phyloP scores from a whole-genome alignment of 2,797 vertebrate species.

The Rhinichthys osculus region DNA sequence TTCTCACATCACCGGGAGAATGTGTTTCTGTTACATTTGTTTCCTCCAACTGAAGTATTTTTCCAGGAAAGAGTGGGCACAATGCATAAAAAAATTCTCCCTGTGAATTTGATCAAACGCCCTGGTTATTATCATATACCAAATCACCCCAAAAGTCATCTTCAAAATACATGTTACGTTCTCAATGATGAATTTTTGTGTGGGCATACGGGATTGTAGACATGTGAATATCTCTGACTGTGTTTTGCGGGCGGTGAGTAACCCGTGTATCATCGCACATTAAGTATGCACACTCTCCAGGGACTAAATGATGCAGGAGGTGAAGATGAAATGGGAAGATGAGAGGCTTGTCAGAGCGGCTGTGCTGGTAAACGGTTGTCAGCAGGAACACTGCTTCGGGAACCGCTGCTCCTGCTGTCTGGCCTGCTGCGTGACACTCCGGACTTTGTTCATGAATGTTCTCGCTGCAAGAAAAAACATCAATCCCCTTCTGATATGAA shows the following conservation, averaged over 20 bases:
- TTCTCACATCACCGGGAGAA: background rate
- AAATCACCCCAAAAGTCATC: background rate
- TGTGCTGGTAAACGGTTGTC: conserved; percentile 37
- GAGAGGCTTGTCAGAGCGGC: conserved; percentile 17
- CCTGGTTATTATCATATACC: background rate
- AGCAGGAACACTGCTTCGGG: background rate
- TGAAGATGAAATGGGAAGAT: conserved; percentile 18
- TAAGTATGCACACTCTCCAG: conserved; percentile 20
- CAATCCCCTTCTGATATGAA: background rate
- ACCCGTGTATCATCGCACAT: background rate
- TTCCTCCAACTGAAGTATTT: background rate
- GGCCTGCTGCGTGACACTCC: conserved; percentile 21
- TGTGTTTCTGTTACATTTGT: background rate
- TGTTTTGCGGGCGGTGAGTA: background rate
- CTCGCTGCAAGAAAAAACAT: background rate
- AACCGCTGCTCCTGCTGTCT: conserved; percentile 9
- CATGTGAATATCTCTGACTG: background rate
- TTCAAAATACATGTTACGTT: background rate
- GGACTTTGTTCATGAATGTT: conserved; percentile 26
- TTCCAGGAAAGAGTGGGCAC: background rate
- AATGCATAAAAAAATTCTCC: background rate
- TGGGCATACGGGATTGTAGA: background rate
- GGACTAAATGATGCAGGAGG: conserved; percentile 21
- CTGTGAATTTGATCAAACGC: background rate
- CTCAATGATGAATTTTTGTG: background rate